These are phyloP conservation scores for Palaemon carinicauda DNA, from an alignment of 1,140 invertebrate species.

Conservation along the genomic window DNA sequence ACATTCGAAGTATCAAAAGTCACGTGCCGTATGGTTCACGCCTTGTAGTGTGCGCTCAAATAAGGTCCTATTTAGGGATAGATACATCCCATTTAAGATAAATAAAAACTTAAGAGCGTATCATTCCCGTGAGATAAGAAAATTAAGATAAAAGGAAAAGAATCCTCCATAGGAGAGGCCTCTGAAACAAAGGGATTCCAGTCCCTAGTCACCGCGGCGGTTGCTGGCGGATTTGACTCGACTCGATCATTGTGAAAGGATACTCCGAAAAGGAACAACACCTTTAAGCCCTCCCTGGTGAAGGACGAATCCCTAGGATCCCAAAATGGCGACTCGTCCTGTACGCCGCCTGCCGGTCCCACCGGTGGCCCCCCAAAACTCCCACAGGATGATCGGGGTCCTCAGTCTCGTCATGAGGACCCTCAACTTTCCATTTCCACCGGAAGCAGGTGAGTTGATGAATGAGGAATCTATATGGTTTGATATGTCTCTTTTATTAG, in stretches of 20 bases:
- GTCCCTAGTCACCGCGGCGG: background rate
- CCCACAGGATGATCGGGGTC: conserved; percentile 59
- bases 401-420: conserved; percentile 59
- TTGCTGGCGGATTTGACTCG: background rate
- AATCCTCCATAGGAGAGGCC: no score
- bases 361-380: conserved; percentile 54
- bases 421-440: conserved; percentile 59
- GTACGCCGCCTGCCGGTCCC: conserved; percentile 56
- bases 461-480: background rate
- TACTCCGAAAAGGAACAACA: background rate
- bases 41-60: no score
- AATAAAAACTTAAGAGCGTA: no score
- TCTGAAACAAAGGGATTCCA: background rate
- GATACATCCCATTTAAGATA: no score
- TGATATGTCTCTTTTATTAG: background rate
- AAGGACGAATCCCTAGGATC: background rate
- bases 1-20: no score
- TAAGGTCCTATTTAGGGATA: no score
- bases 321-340: conserved; percentile 56
- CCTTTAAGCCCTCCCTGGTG: background rate
- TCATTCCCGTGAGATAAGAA: no score
- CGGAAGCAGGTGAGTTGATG: conserved; percentile 53
- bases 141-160: no score
- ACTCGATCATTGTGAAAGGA: background rate
- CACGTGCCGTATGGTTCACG: no score